Base-by-base conservation (phyloP, 2,797 vertebrate species). In the Mormyrus hasselquistii region DNA sequence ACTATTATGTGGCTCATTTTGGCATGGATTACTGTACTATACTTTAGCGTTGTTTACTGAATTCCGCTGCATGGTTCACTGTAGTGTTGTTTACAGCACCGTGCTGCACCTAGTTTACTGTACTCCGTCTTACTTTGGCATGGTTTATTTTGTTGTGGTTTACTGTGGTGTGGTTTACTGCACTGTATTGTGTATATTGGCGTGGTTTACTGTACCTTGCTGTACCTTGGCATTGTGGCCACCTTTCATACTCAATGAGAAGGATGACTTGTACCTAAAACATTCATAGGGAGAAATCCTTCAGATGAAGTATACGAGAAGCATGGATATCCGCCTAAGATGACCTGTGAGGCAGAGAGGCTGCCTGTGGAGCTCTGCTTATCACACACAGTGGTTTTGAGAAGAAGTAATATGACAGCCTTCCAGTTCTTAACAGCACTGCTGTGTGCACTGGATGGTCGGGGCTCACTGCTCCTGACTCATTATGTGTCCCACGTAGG, bases 401-500 rank as follows among this genome's bases (percentile, higher is more conserved):
- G 65, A 10, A 69, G 65, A 6, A 73, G 65, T 38, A 38, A 73
- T 73, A 6, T 73, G 65, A 38, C 65, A 73, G 65, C 38, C 29
- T 73, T 73, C 29, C 65, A 73, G 29, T 38, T 73, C 19, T 44
- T 79, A 47, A 79, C 34, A 19, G 73, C 41, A n/a, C 73, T 47
- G 73, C 73, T 2, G 16, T 16, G 41, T 44, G 73, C 73, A 41
- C 73, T 47, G 82, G n/a, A 47, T 84, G 82, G 82, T 52, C 47
- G 8, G 4, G 82, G 49, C 82, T 84, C 82, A 25, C 44, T 50
- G 82, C 44, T 76, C 55, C 65, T 16, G 22, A 93, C 94, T 94
- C 90, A 91, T 92, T 87, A 88, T 94, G 94, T 94, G 94, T 92
- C 93, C 93, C 91, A 93, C 94, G 95, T 95, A 96, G 95, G 95